phyloP scores from a whole-genome alignment of 37 sponge, comb jelly and placozoan genomes.

The Aphrocallistes beatrix region DNA sequence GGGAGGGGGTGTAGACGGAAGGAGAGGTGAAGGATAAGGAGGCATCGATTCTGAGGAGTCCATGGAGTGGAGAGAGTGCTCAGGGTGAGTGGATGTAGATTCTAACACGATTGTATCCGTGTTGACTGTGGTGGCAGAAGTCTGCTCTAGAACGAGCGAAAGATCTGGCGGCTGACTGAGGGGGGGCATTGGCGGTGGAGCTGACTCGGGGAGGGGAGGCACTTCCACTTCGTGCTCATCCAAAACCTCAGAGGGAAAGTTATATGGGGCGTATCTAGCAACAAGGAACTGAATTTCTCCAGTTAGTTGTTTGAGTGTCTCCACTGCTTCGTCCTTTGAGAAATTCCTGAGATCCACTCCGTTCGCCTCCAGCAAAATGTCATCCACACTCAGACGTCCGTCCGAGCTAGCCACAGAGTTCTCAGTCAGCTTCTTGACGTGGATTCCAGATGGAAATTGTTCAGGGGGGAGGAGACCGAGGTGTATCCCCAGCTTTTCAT shows the following conservation, averaged over 20 bases:
- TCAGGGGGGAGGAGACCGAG: neutral
- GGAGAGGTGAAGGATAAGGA: neutral
- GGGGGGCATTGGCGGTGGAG: neutral
- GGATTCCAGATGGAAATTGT: neutral
- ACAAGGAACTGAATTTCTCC: neutral
- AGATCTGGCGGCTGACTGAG: neutral
- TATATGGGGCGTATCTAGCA: neutral
- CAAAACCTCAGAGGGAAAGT: neutral
- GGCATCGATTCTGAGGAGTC: neutral
- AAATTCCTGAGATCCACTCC: neutral
- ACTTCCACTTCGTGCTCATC: neutral
- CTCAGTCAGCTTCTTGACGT: neutral
- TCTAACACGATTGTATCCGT: neutral
- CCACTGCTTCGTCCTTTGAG: neutral
- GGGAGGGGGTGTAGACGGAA: neutral
- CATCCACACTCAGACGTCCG: neutral
- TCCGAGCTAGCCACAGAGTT: conserved; percentile 6
- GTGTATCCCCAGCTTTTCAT: neutral
- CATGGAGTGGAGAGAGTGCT: neutral
- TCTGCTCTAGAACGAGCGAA: neutral
- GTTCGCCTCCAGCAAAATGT: conserved; percentile 17
- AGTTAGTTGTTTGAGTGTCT: neutral
- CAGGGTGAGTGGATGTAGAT: too few relatives aligned
- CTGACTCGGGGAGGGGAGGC: neutral
- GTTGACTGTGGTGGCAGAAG: neutral